phyloP scores from a whole-genome alignment of 2,797 vertebrate genomes.

The Hapalemur alaotrensis region DNA sequence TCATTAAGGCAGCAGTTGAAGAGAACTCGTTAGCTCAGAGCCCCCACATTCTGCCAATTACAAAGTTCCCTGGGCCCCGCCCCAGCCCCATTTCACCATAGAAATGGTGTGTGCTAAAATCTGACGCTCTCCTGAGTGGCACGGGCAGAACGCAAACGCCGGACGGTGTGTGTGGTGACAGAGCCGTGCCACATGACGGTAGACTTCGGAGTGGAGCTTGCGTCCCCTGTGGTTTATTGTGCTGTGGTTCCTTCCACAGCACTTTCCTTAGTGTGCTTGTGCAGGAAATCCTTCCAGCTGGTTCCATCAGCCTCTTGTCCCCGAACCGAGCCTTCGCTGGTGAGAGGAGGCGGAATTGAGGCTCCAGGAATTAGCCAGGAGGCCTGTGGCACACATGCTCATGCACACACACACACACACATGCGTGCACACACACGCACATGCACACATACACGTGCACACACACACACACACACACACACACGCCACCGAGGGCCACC shows the following conservation, averaged over 20 bases:
- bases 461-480: too few species aligned
- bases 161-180: background rate
- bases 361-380: background rate
- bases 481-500: background rate
- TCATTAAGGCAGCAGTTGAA: slow-evolving; percentile 51
- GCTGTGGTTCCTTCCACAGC: background rate
- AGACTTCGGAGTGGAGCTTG: background rate
- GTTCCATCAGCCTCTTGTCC: background rate
- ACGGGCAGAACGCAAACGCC: background rate
- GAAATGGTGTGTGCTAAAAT: background rate
- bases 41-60: background rate
- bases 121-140: background rate
- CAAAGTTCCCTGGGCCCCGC: background rate
- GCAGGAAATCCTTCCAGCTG: background rate
- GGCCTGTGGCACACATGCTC: background rate
- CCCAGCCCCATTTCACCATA: background rate
- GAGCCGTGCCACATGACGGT: background rate
- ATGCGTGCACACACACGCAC: too few species aligned
- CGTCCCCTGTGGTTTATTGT: background rate
- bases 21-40: slow-evolving; percentile 44
- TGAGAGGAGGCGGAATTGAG: background rate
- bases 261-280: background rate
- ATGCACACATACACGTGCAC: too few species aligned
- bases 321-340: background rate
- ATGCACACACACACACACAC: too few species aligned